Conservation (phyloP, 2,888 invertebrate species). For the Cantharis flavilabris region DNA sequence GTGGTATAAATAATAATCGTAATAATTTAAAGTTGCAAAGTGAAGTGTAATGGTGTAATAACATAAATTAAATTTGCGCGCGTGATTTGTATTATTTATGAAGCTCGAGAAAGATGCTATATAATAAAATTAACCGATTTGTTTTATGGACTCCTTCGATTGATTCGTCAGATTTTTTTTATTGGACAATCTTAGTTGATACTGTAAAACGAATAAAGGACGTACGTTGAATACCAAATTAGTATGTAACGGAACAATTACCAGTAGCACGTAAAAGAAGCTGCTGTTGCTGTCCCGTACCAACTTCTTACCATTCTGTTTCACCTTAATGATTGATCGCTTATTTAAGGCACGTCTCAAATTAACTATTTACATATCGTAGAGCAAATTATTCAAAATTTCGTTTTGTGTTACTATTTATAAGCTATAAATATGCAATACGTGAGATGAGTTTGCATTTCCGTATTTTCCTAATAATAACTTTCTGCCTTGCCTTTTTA, state of each 20-base stretch:
- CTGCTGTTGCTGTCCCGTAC: neutral
- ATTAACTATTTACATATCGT: neutral
- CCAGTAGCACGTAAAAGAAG: slow-evolving; percentile 6
- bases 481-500: neutral
- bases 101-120: slow-evolving; percentile 6
- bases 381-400: neutral
- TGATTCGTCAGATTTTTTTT: slow-evolving; percentile 23
- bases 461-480: neutral
- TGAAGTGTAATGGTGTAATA: neutral
- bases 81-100: slow-evolving; percentile 11
- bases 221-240: slow-evolving; percentile 10
- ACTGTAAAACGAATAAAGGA: slow-evolving; percentile 9
- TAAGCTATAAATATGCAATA: neutral
- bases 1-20: neutral
- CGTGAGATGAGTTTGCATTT: neutral
- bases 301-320: neutral
- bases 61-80: neutral
- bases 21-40: neutral
- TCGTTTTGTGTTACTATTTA: neutral
- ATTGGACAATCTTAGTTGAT: slow-evolving; percentile 6
- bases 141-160: slow-evolving; percentile 19
- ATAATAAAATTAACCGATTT: slow-evolving; percentile 22
- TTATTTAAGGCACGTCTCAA: neutral
- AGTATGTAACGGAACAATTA: slow-evolving; percentile 13
- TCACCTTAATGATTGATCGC: neutral